Base-by-base conservation (phyloP, 2,797 vertebrate species). In the Buceros bicornis region DNA sequence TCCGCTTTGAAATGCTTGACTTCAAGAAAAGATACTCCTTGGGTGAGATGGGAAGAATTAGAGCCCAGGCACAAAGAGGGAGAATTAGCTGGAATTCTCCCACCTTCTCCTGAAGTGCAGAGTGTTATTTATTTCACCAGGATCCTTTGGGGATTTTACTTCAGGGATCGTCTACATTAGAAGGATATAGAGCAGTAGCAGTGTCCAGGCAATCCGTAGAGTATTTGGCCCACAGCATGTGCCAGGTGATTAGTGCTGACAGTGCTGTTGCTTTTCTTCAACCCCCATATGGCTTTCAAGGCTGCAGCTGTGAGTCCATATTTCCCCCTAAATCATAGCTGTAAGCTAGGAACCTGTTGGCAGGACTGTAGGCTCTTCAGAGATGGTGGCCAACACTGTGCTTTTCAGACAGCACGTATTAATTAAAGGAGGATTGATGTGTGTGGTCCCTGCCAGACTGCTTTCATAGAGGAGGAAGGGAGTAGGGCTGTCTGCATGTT, bases 261-360 rank as follows among this genome's bases (percentile, higher is more conserved):
- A 8, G 15, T 15, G 20, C 13, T 54, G 15, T 54, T 64, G 51
- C 7, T 56, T 47, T 88, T 73, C 21, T 37, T 33, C n/a, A 33
- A 22, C n/a, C 10, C 31, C 1, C 28, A 42, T 9, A 13, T 2
- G 13, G 13, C 16, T 80, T 89, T 72, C 57, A 53, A 62, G 58
- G 37, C 28, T 72, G 79, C 18, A 64, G 12, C 18, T 54, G 25
- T 31, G 40, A 71, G 42, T 2, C 2, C 20, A 5, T 11, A 12
- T 24, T 7, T 19, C 21, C 3, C 8, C 13, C 1, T 19, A 25
- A 90, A 62, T 58, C 40, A 72, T 7, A 3, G 0, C 20, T 25
- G 25, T n/a, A 15, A 77, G 24, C 8, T 58, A 56, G 26, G 70
- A 87, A 79, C 3, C 1, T 54, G 37, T 35, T 88, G 50, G 56